Conservation (phyloP, 2,797 vertebrate species). For the Platalea minor region DNA sequence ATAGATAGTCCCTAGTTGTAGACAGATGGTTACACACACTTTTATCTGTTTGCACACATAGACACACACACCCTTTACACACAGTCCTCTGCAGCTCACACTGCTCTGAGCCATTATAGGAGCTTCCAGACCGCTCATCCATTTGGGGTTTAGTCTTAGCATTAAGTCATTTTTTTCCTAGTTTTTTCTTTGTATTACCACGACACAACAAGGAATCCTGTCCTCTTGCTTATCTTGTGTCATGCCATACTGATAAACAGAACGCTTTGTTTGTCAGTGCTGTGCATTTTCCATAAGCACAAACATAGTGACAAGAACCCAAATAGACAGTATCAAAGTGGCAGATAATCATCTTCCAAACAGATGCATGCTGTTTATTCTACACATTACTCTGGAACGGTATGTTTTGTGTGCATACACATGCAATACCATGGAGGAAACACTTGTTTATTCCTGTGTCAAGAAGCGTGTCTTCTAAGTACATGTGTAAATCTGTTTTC, state of each 20-base stretch:
- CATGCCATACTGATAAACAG: not conserved
- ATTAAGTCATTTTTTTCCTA: not conserved
- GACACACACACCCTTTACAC: not conserved
- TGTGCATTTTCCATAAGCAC: not conserved
- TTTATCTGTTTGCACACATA: not conserved
- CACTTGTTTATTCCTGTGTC: not conserved
- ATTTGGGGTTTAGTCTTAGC: not conserved
- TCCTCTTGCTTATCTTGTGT: not conserved
- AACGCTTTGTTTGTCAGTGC: not conserved
- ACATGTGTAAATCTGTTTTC: not conserved
- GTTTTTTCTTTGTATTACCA: not conserved
- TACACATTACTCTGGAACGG: not conserved
- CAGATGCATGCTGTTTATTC: not conserved
- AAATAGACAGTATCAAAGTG: not conserved
- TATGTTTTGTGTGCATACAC: not conserved
- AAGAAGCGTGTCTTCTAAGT: not conserved
- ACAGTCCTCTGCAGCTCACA: not conserved
- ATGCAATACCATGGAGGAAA: not conserved
- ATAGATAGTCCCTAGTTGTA: not conserved
- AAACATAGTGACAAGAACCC: not conserved
- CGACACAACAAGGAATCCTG: not conserved
- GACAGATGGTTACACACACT: accelerated
- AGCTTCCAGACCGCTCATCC: not conserved
- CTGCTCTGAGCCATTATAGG: not conserved
- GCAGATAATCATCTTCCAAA: conserved; percentile 4